Evolutionary conservation across 2,888 invertebrate genomes (phyloP).

Genomic region (Arctia plantaginis): DNA sequence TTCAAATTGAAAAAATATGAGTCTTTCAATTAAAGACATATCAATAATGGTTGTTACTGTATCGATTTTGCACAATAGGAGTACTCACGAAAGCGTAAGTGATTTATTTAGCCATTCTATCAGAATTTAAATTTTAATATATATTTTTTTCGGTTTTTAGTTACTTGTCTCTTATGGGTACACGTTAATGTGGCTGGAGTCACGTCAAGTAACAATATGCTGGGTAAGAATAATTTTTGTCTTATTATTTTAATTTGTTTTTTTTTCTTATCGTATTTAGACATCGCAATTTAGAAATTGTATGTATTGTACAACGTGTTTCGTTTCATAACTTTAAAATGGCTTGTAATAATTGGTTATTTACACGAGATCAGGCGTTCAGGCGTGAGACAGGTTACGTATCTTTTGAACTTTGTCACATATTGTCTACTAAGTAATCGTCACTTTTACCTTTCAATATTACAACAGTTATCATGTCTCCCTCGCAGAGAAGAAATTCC

Average conservation of each 20-base stretch:
- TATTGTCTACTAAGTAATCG: conserved; percentile 41
- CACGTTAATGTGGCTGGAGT: no score
- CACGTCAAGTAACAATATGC: no score
- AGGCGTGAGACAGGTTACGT: conserved; percentile 41
- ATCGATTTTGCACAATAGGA: background rate
- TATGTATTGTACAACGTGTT: no score
- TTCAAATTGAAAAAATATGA: background rate
- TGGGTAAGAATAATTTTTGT: no score
- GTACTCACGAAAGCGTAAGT: background rate
- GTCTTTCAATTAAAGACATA: background rate
- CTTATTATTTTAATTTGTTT: background rate
- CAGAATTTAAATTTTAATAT: no score
- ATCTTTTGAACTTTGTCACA: conserved; percentile 46
- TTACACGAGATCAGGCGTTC: conserved; percentile 18
- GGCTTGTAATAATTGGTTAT: conserved; percentile 1
- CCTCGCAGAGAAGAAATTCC: conserved; percentile 28
- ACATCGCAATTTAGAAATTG: background rate
- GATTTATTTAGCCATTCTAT: background rate
- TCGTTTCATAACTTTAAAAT: background rate
- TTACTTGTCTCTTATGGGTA: no score
- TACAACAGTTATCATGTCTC: conserved; percentile 31
- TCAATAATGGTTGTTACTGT: background rate
- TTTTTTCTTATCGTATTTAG: background rate
- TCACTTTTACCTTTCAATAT: conserved; percentile 49
- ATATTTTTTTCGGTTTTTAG: no score